Evolutionary conservation across 1,140 invertebrate genomes (phyloP), one percentile per base, ranked within the genome.

Genomic region (Drusus annulatus): DNA sequence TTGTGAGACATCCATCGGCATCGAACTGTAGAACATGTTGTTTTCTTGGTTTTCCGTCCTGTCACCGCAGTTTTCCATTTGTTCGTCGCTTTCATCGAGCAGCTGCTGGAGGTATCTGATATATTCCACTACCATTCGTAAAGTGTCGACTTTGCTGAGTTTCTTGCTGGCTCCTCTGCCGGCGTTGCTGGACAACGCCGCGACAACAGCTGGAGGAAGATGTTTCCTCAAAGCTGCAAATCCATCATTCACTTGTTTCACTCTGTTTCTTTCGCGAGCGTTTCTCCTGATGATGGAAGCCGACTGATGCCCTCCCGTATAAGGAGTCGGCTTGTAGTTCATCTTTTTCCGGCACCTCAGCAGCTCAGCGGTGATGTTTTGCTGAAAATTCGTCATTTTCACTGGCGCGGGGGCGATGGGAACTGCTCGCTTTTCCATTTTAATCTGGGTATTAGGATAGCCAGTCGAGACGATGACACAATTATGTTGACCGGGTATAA

Each of bases 211-310:
- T 19, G 93, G 91, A 0, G 97, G 97, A 80, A 98, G 95, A 85
- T 97, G 96, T 80, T 96, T 94, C 7, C 96, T 91, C 0, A 98
- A 90, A 1, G 95, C 96, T 16, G 95, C 95, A 86, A 98, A 98
- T 58, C 97, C 96, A 84, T 97, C 95, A 90, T 99, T 98, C 84
- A 98, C 96, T 91, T 98, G 95, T 86, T 98, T 98, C 0, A 99
- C 98, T 56, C 98, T 93, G 89, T 98, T 98, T 60, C 97, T 90
- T 88, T 98, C 98, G 0, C 98, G 91, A 15, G 98, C 97, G 89
- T 99, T 98, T 78, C 98, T 91, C 68, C 97, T 91, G 0, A 96
- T 95, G 5, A 98, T 97, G 0, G 96, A 96, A 0, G 94, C 96
- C 68, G 95, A 93, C 84, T 95, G 94, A 6, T 92, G 91, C 76